These are phyloP conservation scores for Lasius platythorax DNA, from an alignment of 2,888 invertebrate genomes.

Conservation along the genomic window DNA sequence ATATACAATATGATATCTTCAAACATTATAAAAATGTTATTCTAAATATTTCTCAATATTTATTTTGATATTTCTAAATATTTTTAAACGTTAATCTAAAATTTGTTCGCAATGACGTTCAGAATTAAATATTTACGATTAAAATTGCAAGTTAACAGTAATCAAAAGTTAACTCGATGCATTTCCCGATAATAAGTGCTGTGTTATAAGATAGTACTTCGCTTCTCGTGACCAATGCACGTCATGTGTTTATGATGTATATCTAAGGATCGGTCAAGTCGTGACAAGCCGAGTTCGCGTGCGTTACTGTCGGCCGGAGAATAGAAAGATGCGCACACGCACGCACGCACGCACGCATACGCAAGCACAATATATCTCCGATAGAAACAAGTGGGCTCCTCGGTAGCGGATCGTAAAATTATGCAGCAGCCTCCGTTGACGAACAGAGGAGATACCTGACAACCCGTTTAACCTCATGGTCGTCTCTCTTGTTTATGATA, in stretches of 20 bases:
- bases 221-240: neutral
- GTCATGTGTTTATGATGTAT: neutral
- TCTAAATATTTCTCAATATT: neutral
- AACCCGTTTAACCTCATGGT: slow-evolving; percentile 83
- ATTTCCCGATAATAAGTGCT: neutral
- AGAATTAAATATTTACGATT: neutral
- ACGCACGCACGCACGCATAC: neutral
- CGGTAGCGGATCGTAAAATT: slow-evolving; percentile 79
- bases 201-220: neutral
- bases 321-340: neutral
- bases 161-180: neutral
- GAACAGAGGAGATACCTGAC: slow-evolving; percentile 79
- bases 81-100: neutral
- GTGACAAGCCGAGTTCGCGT: neutral
- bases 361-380: neutral
- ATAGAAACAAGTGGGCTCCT: slow-evolving; percentile 55
- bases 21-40: neutral
- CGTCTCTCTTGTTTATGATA: slow-evolving; percentile 81
- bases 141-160: neutral
- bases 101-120: neutral
- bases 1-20: neutral
- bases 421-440: slow-evolving; percentile 77
- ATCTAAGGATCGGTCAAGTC: neutral
- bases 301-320: slow-evolving; percentile 28
- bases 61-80: neutral